Conservation (phyloP, 2,113 vertebrate species). For the Ailuropoda melanoleuca region DNA sequence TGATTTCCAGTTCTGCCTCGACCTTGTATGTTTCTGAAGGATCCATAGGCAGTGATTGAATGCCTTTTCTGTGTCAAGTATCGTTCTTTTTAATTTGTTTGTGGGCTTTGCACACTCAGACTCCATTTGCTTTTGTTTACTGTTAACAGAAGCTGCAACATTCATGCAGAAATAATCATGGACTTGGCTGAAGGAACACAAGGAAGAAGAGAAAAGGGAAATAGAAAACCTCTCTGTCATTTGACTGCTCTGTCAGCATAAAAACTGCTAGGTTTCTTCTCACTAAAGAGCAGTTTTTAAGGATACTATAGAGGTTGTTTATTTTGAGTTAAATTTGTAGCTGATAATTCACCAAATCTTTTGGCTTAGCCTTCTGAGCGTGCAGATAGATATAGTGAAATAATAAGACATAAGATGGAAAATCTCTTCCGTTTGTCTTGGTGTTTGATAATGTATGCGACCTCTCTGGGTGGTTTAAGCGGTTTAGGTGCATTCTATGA, state of each 20-base stretch:
- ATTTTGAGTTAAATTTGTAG: slow-evolving; percentile 46
- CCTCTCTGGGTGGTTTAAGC: slow-evolving; percentile 91
- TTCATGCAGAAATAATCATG: slow-evolving; percentile 77
- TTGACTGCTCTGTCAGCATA: slow-evolving; percentile 26
- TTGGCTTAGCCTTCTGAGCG: slow-evolving; percentile 39
- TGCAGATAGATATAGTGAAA: slow-evolving; percentile 53
- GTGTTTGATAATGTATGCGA: slow-evolving; percentile 85
- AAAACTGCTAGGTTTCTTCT: slow-evolving; percentile 33
- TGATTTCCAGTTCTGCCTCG: slow-evolving; percentile 43
- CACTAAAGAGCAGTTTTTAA: slow-evolving; percentile 40
- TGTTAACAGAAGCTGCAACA: slow-evolving; percentile 73
- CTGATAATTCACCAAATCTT: slow-evolving; percentile 11
- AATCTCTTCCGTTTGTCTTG: slow-evolving; percentile 80
- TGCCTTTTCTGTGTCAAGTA: slow-evolving; percentile 57
- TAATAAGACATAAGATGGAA: slow-evolving; percentile 81
- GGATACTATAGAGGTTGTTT: not conserved
- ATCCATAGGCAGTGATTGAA: slow-evolving; percentile 27
- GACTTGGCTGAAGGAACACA: slow-evolving; percentile 54
- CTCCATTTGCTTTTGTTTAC: slow-evolving; percentile 75
- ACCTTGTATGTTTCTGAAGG: not conserved
- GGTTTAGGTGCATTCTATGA: slow-evolving; percentile 88
- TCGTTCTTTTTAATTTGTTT: slow-evolving; percentile 57
- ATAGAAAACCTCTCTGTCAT: slow-evolving; percentile 31
- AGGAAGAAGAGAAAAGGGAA: slow-evolving; percentile 53
- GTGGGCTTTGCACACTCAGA: slow-evolving; percentile 36